phyloP scores from a whole-genome alignment of 2,797 vertebrate genomes.

The Ctenopoma multispine region DNA sequence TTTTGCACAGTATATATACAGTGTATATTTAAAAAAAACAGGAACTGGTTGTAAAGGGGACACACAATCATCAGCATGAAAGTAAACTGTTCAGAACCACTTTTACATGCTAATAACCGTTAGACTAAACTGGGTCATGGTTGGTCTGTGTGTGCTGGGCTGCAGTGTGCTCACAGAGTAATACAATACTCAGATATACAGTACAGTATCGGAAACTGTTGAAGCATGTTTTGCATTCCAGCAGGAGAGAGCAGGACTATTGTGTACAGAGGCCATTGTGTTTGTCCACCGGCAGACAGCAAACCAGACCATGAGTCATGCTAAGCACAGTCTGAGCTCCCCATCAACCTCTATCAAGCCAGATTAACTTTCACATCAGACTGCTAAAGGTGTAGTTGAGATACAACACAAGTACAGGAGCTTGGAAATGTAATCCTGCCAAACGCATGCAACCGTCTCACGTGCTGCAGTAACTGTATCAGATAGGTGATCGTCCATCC shows the following conservation, averaged over 20 bases:
- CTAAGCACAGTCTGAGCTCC: slow-evolving; percentile 67
- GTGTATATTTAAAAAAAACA: no score
- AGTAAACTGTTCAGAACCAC: no score
- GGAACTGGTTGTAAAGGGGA: no score
- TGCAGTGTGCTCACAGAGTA: slow-evolving; percentile 28
- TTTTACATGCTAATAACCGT: not conserved
- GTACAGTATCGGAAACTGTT: slow-evolving; percentile 67
- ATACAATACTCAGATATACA: slow-evolving; percentile 58
- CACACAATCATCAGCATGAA: no score
- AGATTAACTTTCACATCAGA: slow-evolving; percentile 13
- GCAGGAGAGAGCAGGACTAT: slow-evolving; percentile 60
- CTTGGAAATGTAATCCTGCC: slow-evolving; percentile 37
- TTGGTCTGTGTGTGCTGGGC: not conserved
- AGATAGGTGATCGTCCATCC: not conserved
- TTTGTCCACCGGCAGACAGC: slow-evolving; percentile 71
- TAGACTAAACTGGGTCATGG: not conserved
- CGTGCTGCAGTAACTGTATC: slow-evolving; percentile 34
- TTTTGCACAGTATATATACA: no score
- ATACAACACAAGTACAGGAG: slow-evolving; percentile 19
- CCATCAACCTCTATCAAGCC: slow-evolving; percentile 46
- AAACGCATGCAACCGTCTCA: slow-evolving; percentile 30
- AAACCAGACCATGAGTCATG: slow-evolving; percentile 80
- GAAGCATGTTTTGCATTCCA: slow-evolving; percentile 78
- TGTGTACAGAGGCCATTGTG: slow-evolving; percentile 81
- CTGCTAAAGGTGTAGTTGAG: slow-evolving; percentile 6